A percentile compares a stretch with the other conserved stretches of the same genome.
Evolutionary conservation across 2,797 vertebrate species (phyloP).

Genomic region (Apogon hyalosoma): DNA sequence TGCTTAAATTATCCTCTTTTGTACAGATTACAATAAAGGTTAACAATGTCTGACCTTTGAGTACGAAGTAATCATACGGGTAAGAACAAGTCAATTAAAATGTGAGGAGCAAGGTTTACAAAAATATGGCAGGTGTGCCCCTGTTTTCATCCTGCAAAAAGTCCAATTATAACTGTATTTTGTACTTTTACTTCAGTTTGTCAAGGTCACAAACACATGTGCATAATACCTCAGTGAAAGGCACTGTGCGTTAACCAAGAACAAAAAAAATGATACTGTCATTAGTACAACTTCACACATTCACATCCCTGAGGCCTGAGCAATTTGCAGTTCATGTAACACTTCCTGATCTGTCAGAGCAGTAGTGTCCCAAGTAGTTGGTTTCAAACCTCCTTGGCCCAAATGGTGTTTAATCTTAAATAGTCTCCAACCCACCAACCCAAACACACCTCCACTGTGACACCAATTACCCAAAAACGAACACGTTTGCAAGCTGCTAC

Average conservation of each 20-base stretch:
- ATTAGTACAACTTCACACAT: constrained; percentile 12
- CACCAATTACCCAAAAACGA: not conserved
- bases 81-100: constrained; percentile 50
- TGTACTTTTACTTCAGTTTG: not conserved
- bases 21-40: constrained; percentile 27
- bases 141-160: not conserved
- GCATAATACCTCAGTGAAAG: constrained; percentile 11
- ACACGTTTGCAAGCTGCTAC: not conserved
- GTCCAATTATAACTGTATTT: constrained; percentile 13
- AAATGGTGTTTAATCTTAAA: constrained; percentile 33
- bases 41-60: constrained; percentile 36
- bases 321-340: constrained; percentile 32
- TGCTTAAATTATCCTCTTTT: constrained; percentile 36
- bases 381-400: constrained; percentile 4
- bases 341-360: constrained; percentile 32
- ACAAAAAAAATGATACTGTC: not conserved
- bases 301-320: constrained; percentile 26
- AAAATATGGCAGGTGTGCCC: not conserved
- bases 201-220: not conserved
- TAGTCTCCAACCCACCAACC: not conserved
- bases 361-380: constrained; percentile 2
- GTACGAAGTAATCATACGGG: constrained; percentile 29
- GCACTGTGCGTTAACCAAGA: not conserved
- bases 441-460: not conserved
- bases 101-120: constrained; percentile 29